Conservation (phyloP, 2,888 invertebrate species). For the Adelognathus sp. region DNA sequence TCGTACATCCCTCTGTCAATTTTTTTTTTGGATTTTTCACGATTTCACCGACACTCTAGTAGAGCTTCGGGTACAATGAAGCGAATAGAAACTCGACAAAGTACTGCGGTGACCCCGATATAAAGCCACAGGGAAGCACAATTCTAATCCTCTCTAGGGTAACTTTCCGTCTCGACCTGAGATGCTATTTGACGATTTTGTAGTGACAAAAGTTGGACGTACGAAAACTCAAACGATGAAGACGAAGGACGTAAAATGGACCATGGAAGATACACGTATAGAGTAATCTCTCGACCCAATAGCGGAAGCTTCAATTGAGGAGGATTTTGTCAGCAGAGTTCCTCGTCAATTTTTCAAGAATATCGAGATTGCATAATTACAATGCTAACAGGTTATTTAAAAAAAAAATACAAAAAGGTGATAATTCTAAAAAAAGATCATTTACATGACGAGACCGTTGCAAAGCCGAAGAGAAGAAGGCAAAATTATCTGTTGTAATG, state of each 20-base stretch:
- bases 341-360: too few relatives aligned
- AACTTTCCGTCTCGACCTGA: not conserved
- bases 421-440: too few relatives aligned
- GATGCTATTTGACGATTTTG: constrained; percentile 40
- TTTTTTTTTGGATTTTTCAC: too few relatives aligned
- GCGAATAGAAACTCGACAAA: constrained; percentile 23
- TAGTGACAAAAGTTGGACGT: constrained; percentile 43
- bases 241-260: not conserved
- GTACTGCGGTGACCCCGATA: not conserved
- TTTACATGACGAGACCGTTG: too few relatives aligned
- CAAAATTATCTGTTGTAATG: too few relatives aligned
- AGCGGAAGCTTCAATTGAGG: constrained; percentile 23
- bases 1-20: too few relatives aligned
- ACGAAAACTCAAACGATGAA: constrained; percentile 17
- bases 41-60: too few relatives aligned
- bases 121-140: not conserved
- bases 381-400: too few relatives aligned
- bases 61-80: constrained; percentile 39
- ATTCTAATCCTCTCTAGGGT: constrained; percentile 38
- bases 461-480: too few relatives aligned
- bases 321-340: too few relatives aligned
- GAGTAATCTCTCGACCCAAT: constrained; percentile 30
- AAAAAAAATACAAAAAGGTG: too few relatives aligned
- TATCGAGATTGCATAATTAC: too few relatives aligned
- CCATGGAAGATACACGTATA: not conserved